phyloP scores from a whole-genome alignment of 92 coral and sea anemone genomes.

The Porites divaricata region DNA sequence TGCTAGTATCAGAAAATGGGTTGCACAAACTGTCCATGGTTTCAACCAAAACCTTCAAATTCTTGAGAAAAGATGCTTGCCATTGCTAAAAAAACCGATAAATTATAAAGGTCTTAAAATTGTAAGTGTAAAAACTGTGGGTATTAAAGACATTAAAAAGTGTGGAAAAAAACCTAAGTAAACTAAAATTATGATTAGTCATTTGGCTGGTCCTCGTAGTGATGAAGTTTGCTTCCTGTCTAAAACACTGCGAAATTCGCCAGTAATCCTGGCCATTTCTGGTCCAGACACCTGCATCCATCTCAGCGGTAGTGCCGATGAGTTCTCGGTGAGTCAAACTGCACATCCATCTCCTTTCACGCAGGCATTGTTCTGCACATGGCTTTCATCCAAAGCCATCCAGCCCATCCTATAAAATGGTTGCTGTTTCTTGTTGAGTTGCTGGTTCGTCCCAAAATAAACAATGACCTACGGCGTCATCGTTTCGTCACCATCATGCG shows the following conservation, averaged over 20 bases:
- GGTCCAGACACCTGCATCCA: not conserved
- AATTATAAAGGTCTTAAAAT: not conserved
- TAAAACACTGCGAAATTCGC: not conserved
- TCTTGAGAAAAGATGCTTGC: not conserved
- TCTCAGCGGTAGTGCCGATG: not conserved
- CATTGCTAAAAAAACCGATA: too few species aligned
- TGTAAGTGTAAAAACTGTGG: not conserved
- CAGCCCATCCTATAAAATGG: not conserved
- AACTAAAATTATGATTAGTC: not conserved
- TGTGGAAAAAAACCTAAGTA: not conserved
- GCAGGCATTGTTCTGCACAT: too few species aligned
- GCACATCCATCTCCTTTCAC: too few species aligned
- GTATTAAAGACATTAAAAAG: not conserved
- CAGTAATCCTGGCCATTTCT: too few species aligned
- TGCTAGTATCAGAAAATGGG: not conserved
- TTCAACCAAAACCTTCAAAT: not conserved
- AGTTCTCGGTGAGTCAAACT: not conserved
- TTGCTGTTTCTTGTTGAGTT: not conserved
- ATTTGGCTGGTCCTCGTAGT: not conserved
- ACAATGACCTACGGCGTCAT: too few species aligned
- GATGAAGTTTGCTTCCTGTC: not conserved
- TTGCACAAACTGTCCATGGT: not conserved
- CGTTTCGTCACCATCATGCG: not conserved
- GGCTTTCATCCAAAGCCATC: constrained; percentile 2
- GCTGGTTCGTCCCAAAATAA: too few species aligned